Base-by-base conservation (phyloP, 1,140 invertebrate genomes). In the Lepidurus arcticus region DNA sequence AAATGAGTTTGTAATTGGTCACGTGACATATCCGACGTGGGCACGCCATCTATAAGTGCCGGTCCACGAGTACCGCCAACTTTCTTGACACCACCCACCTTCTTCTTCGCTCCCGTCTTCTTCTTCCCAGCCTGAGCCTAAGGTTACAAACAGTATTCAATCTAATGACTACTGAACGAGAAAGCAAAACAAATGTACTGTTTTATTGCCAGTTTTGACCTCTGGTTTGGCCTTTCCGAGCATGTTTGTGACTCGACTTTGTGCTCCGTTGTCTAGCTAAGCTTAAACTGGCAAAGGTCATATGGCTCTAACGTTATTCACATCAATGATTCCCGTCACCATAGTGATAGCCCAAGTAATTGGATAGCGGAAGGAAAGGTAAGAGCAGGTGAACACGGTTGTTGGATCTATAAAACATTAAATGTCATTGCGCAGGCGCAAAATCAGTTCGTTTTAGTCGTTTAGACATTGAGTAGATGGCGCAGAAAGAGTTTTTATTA, bases 1-100 rank as follows among this genome's bases (percentile, higher is more conserved):
- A 94, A 91, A 83, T 97, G 96, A 78, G 92, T 90, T 85, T 97
- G 94, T 73, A 98, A 86, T 86, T 97, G 95, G 83, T 98, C 95
- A 82, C 94, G 89, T 24, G 91, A 92, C 95, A 98, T 98, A 84
- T 95, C 92, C 16, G 93, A 91, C 26, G 94, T 95, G 53, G 95
- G 91, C 9, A 96, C 91, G 65, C 94, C 94, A 91, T 97, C 95
- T 78, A 97, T 93, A 34, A 95, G 86, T 42, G 88, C 88, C 80
- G 86, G 88, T 85, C 24, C 78, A 1, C 79, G 79, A 1, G 75
- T 34, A 11, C 73, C 74, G 9, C 74, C 78, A 43, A 44, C 73
- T 45, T 76, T 76, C 65, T 80, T 81, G 53, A 65, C 53, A 21
- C 53, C 53, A 16, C 82, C 82, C 1, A 79, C 80, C 42, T 83